Conservation (phyloP, 2,113 vertebrate species). For the Lamprotornis superbus region DNA sequence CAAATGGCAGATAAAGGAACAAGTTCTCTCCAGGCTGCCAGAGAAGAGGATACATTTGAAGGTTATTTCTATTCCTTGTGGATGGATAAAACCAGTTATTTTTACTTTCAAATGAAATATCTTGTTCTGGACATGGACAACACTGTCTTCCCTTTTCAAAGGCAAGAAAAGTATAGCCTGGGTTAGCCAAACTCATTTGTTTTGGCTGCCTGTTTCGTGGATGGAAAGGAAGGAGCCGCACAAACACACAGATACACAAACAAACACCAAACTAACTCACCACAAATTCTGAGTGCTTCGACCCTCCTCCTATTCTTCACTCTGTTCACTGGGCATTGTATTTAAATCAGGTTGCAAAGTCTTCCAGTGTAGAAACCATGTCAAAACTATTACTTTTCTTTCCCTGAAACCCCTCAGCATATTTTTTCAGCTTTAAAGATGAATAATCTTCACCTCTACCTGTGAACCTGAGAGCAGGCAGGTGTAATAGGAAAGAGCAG, state of each 20-base stretch:
- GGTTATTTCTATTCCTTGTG: neutral
- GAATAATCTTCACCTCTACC: neutral
- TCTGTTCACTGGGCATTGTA: neutral
- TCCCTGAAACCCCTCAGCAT: neutral
- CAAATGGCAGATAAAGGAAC: neutral
- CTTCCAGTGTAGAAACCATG: neutral
- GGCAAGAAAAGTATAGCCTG: neutral
- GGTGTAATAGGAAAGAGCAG: neutral
- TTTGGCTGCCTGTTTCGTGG: neutral
- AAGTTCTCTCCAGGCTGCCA: neutral
- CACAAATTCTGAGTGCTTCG: neutral
- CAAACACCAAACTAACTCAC: neutral
- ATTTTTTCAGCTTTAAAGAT: neutral
- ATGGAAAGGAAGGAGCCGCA: neutral
- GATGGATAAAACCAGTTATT: neutral
- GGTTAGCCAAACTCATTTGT: neutral
- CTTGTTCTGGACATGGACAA: neutral
- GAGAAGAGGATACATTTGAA: neutral
- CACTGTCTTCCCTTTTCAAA: neutral
- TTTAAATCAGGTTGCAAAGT: neutral
- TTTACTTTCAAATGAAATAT: neutral
- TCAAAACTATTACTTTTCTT: neutral
- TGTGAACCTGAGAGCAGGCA: neutral
- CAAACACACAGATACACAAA: neutral
- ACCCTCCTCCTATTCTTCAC: neutral